Evolutionary conservation across 2,888 invertebrate genomes (phyloP).

Genomic region (Bursaphelenchus okinawaensis): DNA sequence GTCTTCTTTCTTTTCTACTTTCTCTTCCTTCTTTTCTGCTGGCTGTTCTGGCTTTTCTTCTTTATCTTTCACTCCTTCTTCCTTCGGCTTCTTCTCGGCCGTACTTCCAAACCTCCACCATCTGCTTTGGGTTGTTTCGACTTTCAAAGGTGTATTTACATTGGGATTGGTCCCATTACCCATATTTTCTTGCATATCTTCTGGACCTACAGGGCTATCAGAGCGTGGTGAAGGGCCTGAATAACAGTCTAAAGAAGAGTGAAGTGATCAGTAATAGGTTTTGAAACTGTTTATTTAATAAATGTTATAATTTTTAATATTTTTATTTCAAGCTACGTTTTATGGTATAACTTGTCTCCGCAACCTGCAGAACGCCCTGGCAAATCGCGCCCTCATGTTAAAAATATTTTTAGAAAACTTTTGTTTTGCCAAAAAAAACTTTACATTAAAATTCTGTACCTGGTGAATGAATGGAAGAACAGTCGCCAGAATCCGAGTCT

Average conservation of each 20-base stretch:
- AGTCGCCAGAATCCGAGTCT: constrained; percentile 44
- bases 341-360: no score
- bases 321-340: no score
- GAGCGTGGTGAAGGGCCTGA: constrained; percentile 47
- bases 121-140: constrained; percentile 8
- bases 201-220: constrained; percentile 37
- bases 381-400: not conserved
- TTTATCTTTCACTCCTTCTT: constrained; percentile 19
- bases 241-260: constrained; percentile 13
- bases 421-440: not conserved
- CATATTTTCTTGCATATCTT: constrained; percentile 18
- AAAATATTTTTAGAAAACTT: constrained; percentile 16
- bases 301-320: no score
- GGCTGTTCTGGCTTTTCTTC: constrained; percentile 16
- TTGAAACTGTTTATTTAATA: no score
- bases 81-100: constrained; percentile 6
- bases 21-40: no score
- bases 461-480: not conserved
- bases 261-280: not conserved
- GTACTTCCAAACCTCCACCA: constrained; percentile 29
- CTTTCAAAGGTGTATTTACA: constrained; percentile 8
- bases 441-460: not conserved
- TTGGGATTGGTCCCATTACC: constrained; percentile 11
- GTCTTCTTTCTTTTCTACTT: constrained; percentile 18
- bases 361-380: not conserved